A percentile compares a stretch with the other conserved stretches of the same genome.
These are phyloP conservation scores for Pelodytes ibericus DNA, from an alignment of 2,797 vertebrate genomes.

Conservation along the genomic window DNA sequence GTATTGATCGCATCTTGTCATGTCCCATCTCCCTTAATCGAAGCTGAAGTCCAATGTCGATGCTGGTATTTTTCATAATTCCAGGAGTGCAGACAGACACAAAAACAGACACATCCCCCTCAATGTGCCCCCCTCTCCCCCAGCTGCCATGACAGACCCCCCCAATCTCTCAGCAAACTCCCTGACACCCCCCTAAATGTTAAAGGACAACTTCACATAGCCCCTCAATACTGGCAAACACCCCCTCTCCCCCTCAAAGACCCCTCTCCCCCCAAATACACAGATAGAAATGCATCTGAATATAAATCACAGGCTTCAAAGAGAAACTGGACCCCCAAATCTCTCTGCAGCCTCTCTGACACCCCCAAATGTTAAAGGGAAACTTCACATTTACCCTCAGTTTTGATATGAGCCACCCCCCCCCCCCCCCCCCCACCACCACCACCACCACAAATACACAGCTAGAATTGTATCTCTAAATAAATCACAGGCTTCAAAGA, in stretches of 20 bases:
- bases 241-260: conserved; percentile 40
- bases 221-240: not conserved
- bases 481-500: too few relatives aligned
- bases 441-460: too few relatives aligned
- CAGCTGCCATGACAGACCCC: not conserved
- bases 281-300: not conserved
- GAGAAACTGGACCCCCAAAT: not conserved
- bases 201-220: conserved; percentile 37
- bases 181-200: not conserved
- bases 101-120: conserved; percentile 66
- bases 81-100: conserved; percentile 82
- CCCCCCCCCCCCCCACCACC: too few relatives aligned
- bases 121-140: conserved; percentile 58
- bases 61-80: conserved; percentile 99
- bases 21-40: conserved; percentile 99
- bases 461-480: too few relatives aligned
- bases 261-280: not conserved
- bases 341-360: not conserved
- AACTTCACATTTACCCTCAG: too few relatives aligned
- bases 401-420: too few relatives aligned
- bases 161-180: not conserved
- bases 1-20: conserved; percentile 99
- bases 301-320: too few relatives aligned
- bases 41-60: conserved; percentile 98
- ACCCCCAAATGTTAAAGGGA: not conserved